Percentiles rank a stretch among this genome's conserved stretches.
Evolutionary conservation across 2,113 vertebrate species (phyloP).

Genomic region (Caracal caracal): DNA sequence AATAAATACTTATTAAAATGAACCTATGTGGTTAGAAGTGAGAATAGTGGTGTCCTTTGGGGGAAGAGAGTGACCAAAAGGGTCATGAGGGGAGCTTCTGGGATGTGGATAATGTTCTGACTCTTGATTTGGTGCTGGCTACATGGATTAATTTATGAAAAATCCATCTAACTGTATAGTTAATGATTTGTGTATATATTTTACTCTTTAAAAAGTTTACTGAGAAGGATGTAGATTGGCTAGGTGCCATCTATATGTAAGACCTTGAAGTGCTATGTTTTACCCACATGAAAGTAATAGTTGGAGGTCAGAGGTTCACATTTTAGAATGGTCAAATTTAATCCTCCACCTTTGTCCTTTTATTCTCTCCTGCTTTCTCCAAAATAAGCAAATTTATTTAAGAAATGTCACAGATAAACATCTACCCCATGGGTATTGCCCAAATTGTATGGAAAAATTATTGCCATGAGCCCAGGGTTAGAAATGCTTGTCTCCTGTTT

Average conservation of each 20-base stretch:
- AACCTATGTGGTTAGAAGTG: not conserved
- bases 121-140: not conserved
- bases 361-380: not conserved
- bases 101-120: not conserved
- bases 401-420: constrained; percentile 60
- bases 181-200: not conserved
- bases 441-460: constrained; percentile 30
- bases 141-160: constrained; percentile 2
- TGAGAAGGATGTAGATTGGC: not conserved
- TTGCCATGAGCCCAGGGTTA: not conserved
- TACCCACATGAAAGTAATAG: not conserved
- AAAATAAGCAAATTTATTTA: constrained; percentile 35
- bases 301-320: not conserved
- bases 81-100: not conserved
- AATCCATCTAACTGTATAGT: not conserved
- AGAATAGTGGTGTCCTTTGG: not conserved
- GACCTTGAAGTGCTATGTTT: not conserved
- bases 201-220: not conserved
- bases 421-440: constrained; percentile 7
- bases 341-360: not conserved
- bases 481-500: constrained; percentile 28
- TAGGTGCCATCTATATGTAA: not conserved
- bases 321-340: not conserved
- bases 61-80: not conserved
- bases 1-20: not conserved